Percentiles rank a stretch among this genome's conserved stretches.
Conservation (phyloP, 2,888 invertebrate species). For the Gerris lacustris region DNA sequence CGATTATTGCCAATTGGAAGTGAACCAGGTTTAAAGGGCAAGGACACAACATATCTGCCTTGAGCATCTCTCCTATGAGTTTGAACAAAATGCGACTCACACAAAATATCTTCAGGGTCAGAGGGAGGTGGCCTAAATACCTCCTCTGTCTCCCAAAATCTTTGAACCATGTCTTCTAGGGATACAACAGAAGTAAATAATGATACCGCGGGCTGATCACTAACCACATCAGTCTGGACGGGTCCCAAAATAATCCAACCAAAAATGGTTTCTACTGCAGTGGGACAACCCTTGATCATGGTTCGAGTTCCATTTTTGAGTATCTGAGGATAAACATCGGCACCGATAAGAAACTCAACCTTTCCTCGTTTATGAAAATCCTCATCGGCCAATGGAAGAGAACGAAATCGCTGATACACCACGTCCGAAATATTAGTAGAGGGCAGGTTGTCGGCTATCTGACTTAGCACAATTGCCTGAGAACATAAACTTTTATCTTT, state of each 20-base stretch:
- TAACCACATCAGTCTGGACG: background rate
- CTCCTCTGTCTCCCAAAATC: conserved; percentile 16
- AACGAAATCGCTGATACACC: too few relatives aligned
- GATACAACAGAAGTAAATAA: conserved; percentile 8
- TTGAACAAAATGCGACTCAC: too few relatives aligned
- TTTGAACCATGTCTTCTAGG: conserved; percentile 7
- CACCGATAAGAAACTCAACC: too few relatives aligned
- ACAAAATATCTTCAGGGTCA: too few relatives aligned
- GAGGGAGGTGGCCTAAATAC: background rate
- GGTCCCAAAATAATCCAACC: conserved; percentile 14
- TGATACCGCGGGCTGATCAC: background rate
- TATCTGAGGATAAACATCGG: conserved; percentile 18
- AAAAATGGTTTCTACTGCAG: conserved; percentile 13
- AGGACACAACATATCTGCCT: too few relatives aligned
- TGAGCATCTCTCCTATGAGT: too few relatives aligned
- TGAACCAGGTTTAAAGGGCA: too few relatives aligned
- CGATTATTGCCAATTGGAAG: too few relatives aligned
- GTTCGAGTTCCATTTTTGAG: conserved; percentile 1
- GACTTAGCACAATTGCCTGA: too few relatives aligned
- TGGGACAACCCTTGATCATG: conserved; percentile 7
- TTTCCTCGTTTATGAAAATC: too few relatives aligned
- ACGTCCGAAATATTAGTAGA: too few relatives aligned
- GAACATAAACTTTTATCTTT: conserved; percentile 1
- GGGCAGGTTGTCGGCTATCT: conserved; percentile 13
- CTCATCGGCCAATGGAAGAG: too few relatives aligned